These are phyloP conservation scores for Slavum lentiscoides DNA, from an alignment of 2,888 invertebrate species.

Conservation along the genomic window DNA sequence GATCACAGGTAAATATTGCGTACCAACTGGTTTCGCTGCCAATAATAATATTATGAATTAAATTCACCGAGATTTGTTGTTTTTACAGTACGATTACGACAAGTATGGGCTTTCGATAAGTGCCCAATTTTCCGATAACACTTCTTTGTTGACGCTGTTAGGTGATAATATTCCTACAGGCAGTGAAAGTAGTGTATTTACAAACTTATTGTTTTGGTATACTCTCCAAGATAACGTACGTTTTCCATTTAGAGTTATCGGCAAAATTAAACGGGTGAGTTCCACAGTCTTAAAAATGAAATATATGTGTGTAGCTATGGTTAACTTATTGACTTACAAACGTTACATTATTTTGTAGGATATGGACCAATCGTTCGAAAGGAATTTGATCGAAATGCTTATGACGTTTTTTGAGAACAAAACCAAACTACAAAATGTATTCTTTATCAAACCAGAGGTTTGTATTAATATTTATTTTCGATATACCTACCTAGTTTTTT, in stretches of 20 bases:
- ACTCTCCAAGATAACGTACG: slow-evolving; percentile 84
- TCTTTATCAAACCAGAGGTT: slow-evolving; percentile 89
- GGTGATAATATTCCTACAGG: slow-evolving; percentile 87
- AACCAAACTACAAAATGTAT: slow-evolving; percentile 80
- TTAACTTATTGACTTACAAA: neutral
- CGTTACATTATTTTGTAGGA: slow-evolving; percentile 65
- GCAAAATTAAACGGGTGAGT: slow-evolving; percentile 71
- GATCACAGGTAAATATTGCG: slow-evolving; percentile 63
- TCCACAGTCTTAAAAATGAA: slow-evolving; percentile 1
- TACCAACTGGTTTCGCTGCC: neutral
- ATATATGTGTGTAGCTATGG: neutral
- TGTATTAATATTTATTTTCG: neutral
- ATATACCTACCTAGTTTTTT: too few species aligned
- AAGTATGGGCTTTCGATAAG: slow-evolving; percentile 71
- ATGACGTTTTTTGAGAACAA: slow-evolving; percentile 74
- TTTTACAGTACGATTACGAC: slow-evolving; percentile 74
- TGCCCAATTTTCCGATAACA: slow-evolving; percentile 76
- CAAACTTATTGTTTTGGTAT: slow-evolving; percentile 89
- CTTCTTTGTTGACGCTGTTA: slow-evolving; percentile 74
- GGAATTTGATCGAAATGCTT: slow-evolving; percentile 78
- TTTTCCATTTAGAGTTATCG: slow-evolving; percentile 80
- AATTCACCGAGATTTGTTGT: slow-evolving; percentile 11
- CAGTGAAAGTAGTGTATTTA: slow-evolving; percentile 88
- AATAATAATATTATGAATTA: neutral
- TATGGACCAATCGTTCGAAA: slow-evolving; percentile 85